Conservation (phyloP, 2,113 vertebrate species). For the Aleadryas rufinucha region DNA sequence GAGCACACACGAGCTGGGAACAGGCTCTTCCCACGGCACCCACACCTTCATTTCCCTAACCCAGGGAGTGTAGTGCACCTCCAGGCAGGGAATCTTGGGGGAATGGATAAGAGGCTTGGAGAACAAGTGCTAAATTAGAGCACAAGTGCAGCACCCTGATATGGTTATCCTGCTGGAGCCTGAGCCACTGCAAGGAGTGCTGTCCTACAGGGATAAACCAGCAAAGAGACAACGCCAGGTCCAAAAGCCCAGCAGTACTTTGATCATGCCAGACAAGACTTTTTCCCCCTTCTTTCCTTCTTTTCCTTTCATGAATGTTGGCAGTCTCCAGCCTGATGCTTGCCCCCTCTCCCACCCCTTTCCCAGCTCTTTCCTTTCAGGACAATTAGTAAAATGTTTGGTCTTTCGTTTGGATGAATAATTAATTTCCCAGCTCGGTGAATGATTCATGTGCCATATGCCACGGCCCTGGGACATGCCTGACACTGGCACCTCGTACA, state of each 20-base stretch:
- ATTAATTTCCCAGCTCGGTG: constrained; percentile 79
- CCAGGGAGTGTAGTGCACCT: rapidly evolving
- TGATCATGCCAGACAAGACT: background rate
- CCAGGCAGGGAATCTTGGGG: background rate
- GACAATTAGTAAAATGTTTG: constrained; percentile 82
- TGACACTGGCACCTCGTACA: background rate
- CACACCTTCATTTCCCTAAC: background rate
- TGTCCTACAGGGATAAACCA: background rate
- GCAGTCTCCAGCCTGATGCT: background rate
- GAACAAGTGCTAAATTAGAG: background rate
- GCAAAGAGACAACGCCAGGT: background rate
- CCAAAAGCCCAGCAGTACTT: background rate
- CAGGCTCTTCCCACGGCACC: rapidly evolving
- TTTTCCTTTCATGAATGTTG: background rate
- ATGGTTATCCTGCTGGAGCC: background rate
- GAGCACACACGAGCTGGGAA: background rate
- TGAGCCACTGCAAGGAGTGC: background rate
- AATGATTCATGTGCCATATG: constrained; percentile 90
- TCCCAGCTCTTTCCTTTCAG: constrained; percentile 34
- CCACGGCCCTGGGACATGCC: constrained; percentile 6
- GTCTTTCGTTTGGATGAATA: constrained; percentile 84
- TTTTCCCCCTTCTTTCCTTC: background rate
- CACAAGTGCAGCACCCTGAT: background rate
- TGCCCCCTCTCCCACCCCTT: background rate
- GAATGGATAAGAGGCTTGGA: background rate